phyloP scores from a whole-genome alignment of 2,113 vertebrate genomes.

The Aythya baeri region DNA sequence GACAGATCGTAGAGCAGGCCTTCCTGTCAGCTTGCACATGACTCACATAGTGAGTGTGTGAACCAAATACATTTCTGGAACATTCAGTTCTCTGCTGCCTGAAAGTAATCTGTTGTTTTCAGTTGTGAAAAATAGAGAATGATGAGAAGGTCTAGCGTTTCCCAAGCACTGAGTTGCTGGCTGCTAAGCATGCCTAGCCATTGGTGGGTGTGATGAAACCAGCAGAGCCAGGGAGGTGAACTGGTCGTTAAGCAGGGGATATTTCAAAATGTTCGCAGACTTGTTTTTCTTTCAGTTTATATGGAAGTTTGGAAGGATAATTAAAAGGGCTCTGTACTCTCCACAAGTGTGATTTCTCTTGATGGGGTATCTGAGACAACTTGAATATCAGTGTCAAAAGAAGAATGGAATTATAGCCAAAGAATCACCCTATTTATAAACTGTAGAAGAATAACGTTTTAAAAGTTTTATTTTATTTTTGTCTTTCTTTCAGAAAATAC shows the following conservation, averaged over 20 bases:
- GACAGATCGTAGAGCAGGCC: not conserved
- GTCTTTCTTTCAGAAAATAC: not conserved
- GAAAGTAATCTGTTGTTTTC: not conserved
- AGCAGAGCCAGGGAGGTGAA: not conserved
- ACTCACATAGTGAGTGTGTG: not conserved
- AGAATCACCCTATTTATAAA: not conserved
- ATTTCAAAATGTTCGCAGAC: not conserved
- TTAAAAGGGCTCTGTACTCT: not conserved
- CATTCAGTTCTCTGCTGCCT: not conserved
- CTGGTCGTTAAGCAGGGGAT: rapidly evolving
- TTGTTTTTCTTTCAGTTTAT: not conserved
- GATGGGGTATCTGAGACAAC: not conserved
- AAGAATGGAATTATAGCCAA: not conserved
- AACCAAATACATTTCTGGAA: not conserved
- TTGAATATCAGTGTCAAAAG: not conserved
- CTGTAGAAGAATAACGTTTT: rapidly evolving
- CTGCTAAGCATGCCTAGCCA: not conserved
- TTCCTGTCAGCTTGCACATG: not conserved
- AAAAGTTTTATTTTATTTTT: not conserved
- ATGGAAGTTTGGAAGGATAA: not conserved
- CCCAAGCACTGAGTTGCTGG: not conserved
- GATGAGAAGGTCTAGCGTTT: not conserved
- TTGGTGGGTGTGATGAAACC: not conserved
- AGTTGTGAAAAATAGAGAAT: not conserved
- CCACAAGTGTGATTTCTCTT: not conserved